Percentiles rank a stretch among this genome's conserved stretches.
Conservation (phyloP, 2,888 invertebrate genomes). For the Melieria crassipennis region DNA sequence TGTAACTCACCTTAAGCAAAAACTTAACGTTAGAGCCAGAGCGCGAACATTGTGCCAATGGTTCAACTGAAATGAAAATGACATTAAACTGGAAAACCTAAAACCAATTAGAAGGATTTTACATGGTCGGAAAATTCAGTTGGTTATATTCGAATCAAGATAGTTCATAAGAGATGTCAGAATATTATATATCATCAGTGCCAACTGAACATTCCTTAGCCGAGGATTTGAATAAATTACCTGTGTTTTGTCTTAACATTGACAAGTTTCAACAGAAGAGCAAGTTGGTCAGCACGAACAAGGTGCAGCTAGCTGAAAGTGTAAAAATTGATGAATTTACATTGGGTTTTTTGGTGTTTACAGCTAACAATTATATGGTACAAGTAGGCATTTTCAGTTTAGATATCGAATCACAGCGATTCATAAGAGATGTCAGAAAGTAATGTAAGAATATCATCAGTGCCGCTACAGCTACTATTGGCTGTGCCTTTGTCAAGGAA, state of each 20-base stretch:
- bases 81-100: not conserved
- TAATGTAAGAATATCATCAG: constrained; percentile 54
- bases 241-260: not conserved
- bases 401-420: constrained; percentile 55
- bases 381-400: constrained; percentile 43
- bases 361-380: not conserved
- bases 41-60: not conserved
- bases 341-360: no score
- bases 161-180: constrained; percentile 62
- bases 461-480: constrained; percentile 2
- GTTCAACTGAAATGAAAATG: constrained; percentile 8
- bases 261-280: no score
- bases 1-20: no score
- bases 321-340: no score
- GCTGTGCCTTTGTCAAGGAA: not conserved
- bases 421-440: constrained; percentile 65
- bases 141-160: constrained; percentile 52
- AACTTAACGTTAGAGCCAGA: no score
- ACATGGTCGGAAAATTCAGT: constrained; percentile 42
- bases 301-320: no score
- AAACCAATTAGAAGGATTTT: not conserved
- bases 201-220: not conserved
- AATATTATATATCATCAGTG: constrained; percentile 9
- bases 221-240: not conserved
- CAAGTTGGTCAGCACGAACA: no score